Conservation (phyloP, 1,140 invertebrate species). For the Drosophila pachea region DNA sequence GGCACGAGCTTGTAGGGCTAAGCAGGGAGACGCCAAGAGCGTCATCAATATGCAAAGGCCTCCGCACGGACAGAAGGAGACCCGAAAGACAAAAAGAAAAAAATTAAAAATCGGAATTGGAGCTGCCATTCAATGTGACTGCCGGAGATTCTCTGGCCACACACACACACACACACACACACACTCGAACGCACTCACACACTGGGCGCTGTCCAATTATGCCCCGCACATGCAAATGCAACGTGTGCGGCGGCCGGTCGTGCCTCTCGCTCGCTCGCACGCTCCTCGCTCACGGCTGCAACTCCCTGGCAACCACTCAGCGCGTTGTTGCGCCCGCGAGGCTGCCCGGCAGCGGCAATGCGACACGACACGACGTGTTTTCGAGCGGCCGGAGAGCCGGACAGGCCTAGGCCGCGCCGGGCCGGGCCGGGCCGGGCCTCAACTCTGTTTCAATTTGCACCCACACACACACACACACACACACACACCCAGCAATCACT, state of each 20-base stretch:
- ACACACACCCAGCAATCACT: constrained; percentile 60
- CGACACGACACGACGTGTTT: constrained; percentile 44
- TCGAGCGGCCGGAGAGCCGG: too few species aligned
- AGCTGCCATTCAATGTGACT: constrained; percentile 51
- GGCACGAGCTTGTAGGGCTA: neutral
- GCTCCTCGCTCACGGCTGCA: constrained; percentile 11
- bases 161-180: constrained; percentile 11
- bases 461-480: constrained; percentile 54
- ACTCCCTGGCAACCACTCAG: constrained; percentile 54
- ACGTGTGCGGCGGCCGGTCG: too few species aligned
- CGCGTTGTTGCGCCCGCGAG: constrained; percentile 69
- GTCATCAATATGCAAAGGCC: constrained; percentile 72
- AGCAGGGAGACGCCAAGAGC: constrained; percentile 28
- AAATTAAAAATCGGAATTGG: constrained; percentile 36
- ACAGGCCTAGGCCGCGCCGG: neutral
- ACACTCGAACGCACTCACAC: constrained; percentile 11
- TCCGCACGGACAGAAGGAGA: constrained; percentile 19
- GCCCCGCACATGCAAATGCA: constrained; percentile 74
- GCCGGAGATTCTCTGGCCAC: constrained; percentile 18
- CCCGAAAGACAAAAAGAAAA: constrained; percentile 10
- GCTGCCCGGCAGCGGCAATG: constrained; percentile 58
- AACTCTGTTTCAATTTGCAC: constrained; percentile 74
- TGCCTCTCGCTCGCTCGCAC: neutral
- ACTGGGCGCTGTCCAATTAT: constrained; percentile 66
- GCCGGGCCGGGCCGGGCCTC: constrained; percentile 21